These are phyloP conservation scores for Psilopsiagon aurifrons DNA, from an alignment of 2,113 vertebrate species.

Conservation along the genomic window DNA sequence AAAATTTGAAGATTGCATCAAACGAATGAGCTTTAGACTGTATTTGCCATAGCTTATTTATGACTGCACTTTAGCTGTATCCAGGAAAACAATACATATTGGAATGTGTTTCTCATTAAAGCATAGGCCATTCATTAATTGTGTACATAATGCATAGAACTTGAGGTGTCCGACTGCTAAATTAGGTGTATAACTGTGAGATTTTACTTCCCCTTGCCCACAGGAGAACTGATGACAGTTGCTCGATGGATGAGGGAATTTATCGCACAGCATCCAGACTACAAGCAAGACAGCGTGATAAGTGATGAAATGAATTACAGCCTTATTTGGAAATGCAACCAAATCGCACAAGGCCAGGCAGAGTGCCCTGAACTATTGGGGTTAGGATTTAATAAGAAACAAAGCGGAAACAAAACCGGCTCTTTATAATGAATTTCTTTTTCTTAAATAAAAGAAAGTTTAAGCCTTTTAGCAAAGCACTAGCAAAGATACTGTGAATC, in stretches of 20 bases:
- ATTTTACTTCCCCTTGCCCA: neutral
- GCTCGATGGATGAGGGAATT: conserved; percentile 98
- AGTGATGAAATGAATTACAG: conserved; percentile 96
- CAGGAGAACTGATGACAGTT: conserved; percentile 96
- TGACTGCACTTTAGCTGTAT: neutral
- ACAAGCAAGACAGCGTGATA: conserved; percentile 94
- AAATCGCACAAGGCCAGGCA: conserved; percentile 85
- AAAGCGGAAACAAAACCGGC: conserved; percentile 58
- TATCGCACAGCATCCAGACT: conserved; percentile 86
- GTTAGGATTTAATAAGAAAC: conserved; percentile 85
- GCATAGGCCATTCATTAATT: neutral
- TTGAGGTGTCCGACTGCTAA: neutral
- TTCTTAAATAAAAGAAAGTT: neutral
- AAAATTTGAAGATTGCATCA: neutral
- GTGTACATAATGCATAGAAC: neutral
- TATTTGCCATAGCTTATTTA: neutral
- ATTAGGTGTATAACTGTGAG: neutral
- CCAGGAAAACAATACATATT: neutral
- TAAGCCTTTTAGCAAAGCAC: conserved; percentile 4
- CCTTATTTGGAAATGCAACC: conserved; percentile 87
- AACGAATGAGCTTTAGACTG: neutral
- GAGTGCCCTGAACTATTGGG: conserved; percentile 91
- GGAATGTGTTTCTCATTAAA: neutral
- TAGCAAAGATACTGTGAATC: conserved; percentile 31
- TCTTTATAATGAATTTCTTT: conserved; percentile 36